These are phyloP conservation scores for Hippoglossus stenolepis DNA, from an alignment of 2,113 vertebrate species.

Conservation along the genomic window DNA sequence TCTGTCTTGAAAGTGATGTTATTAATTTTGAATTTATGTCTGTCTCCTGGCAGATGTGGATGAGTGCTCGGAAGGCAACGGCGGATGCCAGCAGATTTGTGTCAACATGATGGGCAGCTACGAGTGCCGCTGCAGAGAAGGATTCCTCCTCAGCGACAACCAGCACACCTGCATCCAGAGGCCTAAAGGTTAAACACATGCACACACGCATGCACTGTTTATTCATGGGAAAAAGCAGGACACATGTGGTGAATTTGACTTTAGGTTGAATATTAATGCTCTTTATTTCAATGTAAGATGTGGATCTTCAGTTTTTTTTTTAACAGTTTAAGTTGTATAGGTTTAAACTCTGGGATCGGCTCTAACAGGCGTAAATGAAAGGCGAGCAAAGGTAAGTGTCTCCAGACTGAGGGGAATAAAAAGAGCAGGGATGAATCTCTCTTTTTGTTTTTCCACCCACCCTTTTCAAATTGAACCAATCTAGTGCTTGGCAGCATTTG, in stretches of 20 bases:
- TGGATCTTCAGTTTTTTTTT: too few relatives aligned
- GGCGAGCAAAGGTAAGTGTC: constrained; percentile 48
- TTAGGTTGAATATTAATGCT: neutral
- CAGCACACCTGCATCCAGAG: constrained; percentile 99
- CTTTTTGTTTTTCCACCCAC: constrained; percentile 54
- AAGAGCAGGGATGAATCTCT: constrained; percentile 49
- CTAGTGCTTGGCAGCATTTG: constrained; percentile 64
- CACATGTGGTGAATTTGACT: too few relatives aligned
- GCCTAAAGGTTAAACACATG: constrained; percentile 88
- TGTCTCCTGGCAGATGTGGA: constrained; percentile 89
- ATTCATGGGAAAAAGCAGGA: neutral
- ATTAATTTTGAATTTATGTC: constrained; percentile 35
- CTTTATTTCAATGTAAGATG: too few relatives aligned
- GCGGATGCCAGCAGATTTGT: constrained; percentile 96
- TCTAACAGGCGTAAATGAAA: constrained; percentile 22
- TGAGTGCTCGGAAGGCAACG: constrained; percentile 95
- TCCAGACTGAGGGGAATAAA: constrained; percentile 31
- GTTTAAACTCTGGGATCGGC: constrained; percentile 24
- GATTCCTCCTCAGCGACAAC: constrained; percentile 99
- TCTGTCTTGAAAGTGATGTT: constrained; percentile 27
- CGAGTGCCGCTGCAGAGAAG: constrained; percentile 95
- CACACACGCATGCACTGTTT: neutral
- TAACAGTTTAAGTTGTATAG: neutral
- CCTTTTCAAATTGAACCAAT: constrained; percentile 70
- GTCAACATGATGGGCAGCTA: constrained; percentile 99